Evolutionary conservation across 2,888 invertebrate genomes (phyloP).

Genomic region (Plagodis dolabraria): DNA sequence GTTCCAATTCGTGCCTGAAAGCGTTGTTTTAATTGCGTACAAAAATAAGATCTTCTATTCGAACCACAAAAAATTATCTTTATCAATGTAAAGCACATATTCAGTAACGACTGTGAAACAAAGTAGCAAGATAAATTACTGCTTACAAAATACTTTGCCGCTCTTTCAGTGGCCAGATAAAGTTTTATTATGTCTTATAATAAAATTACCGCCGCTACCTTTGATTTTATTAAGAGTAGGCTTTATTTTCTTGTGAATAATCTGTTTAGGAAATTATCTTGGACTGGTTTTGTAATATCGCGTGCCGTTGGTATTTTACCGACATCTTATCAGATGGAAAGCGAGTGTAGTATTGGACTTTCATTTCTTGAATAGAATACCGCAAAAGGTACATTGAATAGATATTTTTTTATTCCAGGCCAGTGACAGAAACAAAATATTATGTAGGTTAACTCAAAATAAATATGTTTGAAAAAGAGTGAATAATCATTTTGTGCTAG

Average conservation of each 20-base stretch:
- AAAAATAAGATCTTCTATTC: no score
- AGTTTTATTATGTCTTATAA: slow-evolving; percentile 63
- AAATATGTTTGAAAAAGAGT: no score
- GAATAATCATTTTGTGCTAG: no score
- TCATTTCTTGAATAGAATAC: slow-evolving; percentile 15
- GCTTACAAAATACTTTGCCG: slow-evolving; percentile 11
- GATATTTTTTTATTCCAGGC: no score
- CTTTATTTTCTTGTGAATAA: slow-evolving; percentile 36
- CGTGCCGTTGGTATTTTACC: slow-evolving; percentile 17
- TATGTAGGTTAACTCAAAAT: no score
- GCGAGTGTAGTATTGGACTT: slow-evolving; percentile 9
- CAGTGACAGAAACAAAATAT: no score
- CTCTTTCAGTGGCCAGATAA: slow-evolving; percentile 64
- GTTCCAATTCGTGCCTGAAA: no score
- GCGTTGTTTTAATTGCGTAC: no score
- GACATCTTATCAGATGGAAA: slow-evolving; percentile 21
- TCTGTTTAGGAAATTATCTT: slow-evolving; percentile 33
- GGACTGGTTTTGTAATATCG: slow-evolving; percentile 29
- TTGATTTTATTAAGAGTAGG: slow-evolving; percentile 59
- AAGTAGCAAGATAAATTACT: slow-evolving; percentile 18
- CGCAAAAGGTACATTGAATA: background rate
- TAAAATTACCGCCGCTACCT: slow-evolving; percentile 46
- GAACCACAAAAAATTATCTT: no score
- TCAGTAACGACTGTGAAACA: slow-evolving; percentile 5
- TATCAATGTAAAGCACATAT: no score